These are phyloP conservation scores for Danionella cerebrum DNA, from an alignment of 2,113 vertebrate genomes.

Conservation along the genomic window DNA sequence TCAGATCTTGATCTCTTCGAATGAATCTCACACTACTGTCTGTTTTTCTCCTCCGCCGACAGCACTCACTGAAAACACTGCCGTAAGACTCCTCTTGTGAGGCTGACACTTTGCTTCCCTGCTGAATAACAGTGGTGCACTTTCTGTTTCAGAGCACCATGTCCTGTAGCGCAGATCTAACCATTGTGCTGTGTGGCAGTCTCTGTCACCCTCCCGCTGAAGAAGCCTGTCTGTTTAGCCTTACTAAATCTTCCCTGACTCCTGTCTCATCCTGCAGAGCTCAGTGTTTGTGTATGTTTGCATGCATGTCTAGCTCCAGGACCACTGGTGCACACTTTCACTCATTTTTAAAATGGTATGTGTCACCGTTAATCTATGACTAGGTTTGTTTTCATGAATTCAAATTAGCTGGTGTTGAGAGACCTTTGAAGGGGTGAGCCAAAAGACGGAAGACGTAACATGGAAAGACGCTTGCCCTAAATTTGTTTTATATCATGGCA, in stretches of 20 bases:
- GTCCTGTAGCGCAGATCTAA: constrained; percentile 15
- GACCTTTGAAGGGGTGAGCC: no score
- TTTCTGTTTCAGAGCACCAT: not conserved
- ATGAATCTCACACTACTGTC: constrained; percentile 4
- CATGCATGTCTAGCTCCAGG: not conserved
- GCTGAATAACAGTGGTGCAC: constrained; percentile 4
- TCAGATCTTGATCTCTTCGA: not conserved
- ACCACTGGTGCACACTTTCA: not conserved
- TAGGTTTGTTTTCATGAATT: constrained; percentile 1
- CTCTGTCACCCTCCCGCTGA: constrained; percentile 3
- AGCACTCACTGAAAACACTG: not conserved
- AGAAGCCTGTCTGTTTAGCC: constrained; percentile 84
- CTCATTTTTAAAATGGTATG: not conserved
- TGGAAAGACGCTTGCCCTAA: no score
- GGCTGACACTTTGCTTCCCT: constrained; percentile 13
- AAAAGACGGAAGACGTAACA: no score
- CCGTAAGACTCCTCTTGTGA: not conserved
- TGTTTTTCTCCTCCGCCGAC: constrained; percentile 12
- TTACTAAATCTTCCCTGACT: constrained; percentile 51
- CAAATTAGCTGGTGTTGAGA: not conserved
- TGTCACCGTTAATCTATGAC: not conserved
- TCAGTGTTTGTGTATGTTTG: not conserved
- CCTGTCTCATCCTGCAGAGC: constrained; percentile 8
- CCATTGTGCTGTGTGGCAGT: not conserved
- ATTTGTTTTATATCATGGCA: no score